These are phyloP conservation scores for mouse (Mus musculus) DNA, from an alignment of 2,113 vertebrate species.

Conservation along the genomic window GRCm39 chr6:112981001-112981500, in stretches of 20 bases:
- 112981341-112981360: not conserved
- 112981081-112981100: not conserved
- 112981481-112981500: not conserved
- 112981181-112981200: not conserved
- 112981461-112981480: not conserved
- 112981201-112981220: not conserved
- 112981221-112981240: not conserved
- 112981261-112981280: not conserved
- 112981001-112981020: not conserved
- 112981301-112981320: not conserved
- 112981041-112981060: conserved; percentile 21
- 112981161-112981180: not conserved
- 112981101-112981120: not conserved
- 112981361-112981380: not conserved
- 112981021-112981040: not conserved
- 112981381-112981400: not conserved
- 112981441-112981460: not conserved
- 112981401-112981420: not conserved
- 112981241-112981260: not conserved
- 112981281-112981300: not conserved
- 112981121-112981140: not conserved
- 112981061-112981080: not conserved
- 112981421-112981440: not conserved
- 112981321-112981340: not conserved
- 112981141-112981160: not conserved